Evolutionary conservation across 2,113 vertebrate genomes (phyloP), one percentile per base, ranked within the genome.

Genomic region (Lagopus muta): DNA sequence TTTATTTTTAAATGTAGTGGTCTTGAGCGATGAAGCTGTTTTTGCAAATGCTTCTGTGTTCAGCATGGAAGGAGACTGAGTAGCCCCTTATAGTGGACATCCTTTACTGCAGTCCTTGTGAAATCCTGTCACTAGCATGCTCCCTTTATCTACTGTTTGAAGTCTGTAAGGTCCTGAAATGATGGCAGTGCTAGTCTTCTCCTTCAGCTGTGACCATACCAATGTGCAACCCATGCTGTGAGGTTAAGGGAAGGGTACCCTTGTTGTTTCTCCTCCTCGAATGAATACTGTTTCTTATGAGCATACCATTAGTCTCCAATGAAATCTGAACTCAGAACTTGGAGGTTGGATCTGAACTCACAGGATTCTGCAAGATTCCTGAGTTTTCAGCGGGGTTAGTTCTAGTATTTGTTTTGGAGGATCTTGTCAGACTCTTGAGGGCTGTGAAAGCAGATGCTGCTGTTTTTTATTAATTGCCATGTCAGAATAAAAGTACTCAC

Each of bases 341-440:
- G 7, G 38, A 80, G 21, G 12, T 30, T 88, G 36, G 64, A 45
- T 82, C 48, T 74, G 52, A 92, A 45, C 36, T 91, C n/a, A 5
- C 38, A 90, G 74, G 50, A 15, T 89, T 86, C 84, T 67, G 77
- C 86, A 90, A 92, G 67, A 62, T 60, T 66, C 85, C 70, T 3
- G 61, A 67, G 42, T 78, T 89, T 90, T 83, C 5, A 13, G 42
- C 13, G 2, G 3, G 62, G 30, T 66, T 69, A 28, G 77, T 87
- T 85, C 50, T 80, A 32, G 20, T 94, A 70, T 95, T 96, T 97
- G 71, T 95, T 89, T 92, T 93, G 78, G 72, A 94, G 86, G 75
- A 72, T 85, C 69, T 86, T 90, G 81, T 92, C 93, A 87, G 82
- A 47, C 73, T 77, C 75, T 65, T 73, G 34, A 60, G 91, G 78